phyloP scores from a whole-genome alignment of 2,797 vertebrate species.

The Varecia variegata region DNA sequence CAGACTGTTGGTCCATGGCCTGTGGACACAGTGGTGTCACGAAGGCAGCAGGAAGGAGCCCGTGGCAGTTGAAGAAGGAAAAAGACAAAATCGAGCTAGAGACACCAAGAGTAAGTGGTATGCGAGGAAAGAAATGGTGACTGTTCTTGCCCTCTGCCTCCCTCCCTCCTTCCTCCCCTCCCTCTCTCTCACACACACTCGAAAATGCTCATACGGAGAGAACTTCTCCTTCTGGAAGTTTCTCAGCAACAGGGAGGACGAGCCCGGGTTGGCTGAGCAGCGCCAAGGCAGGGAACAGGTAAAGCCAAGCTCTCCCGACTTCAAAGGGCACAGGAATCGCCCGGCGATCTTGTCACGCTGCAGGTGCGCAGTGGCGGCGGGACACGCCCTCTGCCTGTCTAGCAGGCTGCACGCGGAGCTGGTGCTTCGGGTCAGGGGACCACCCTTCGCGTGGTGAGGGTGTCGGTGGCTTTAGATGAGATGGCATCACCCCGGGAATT shows the following conservation, averaged over 20 bases:
- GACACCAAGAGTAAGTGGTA: no score
- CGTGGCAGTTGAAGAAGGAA: no score
- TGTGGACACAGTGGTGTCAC: background rate
- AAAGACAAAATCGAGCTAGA: background rate
- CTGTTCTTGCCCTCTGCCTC: background rate
- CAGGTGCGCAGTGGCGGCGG: background rate
- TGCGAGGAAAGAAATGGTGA: background rate
- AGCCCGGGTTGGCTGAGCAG: background rate
- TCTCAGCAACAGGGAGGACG: background rate
- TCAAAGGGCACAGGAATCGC: rapidly evolving
- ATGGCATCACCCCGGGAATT: background rate
- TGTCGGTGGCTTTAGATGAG: background rate
- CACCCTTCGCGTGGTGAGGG: background rate
- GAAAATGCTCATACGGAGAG: background rate
- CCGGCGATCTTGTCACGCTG: no score
- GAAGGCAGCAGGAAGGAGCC: background rate
- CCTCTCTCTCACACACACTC: background rate
- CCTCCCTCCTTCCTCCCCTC: background rate
- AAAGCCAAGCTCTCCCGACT: rapidly evolving
- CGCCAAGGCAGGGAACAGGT: background rate
- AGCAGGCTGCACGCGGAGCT: rapidly evolving
- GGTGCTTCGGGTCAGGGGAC: rapidly evolving
- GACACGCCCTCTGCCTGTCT: background rate
- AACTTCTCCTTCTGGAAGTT: background rate
- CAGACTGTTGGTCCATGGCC: no score